A percentile compares a stretch with the other conserved stretches of the same genome.
These are phyloP conservation scores for Adelosebastes latens DNA, from an alignment of 2,797 vertebrate species.

Conservation along the genomic window DNA sequence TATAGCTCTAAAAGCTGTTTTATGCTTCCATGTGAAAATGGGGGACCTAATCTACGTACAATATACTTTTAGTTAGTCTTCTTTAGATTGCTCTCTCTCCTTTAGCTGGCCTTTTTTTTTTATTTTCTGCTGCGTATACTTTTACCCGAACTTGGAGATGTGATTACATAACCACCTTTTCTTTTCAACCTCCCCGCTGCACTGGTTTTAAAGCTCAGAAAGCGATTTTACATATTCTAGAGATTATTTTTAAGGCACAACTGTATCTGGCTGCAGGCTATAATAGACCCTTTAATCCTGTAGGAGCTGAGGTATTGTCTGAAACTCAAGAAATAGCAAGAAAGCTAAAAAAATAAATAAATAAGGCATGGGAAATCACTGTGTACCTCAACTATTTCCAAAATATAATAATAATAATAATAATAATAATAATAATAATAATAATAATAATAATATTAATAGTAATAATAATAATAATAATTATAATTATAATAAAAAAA, in stretches of 20 bases:
- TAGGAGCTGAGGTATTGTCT: conserved; percentile 1
- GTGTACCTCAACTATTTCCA: background rate
- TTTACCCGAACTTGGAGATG: conserved; percentile 26
- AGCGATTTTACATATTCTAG: conserved; percentile 39
- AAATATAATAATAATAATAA: background rate
- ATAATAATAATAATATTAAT: background rate
- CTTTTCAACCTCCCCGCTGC: background rate
- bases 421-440: background rate
- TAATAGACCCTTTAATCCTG: conserved; percentile 42
- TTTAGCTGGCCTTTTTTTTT: conserved; percentile 7
- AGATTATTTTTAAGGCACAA: conserved; percentile 40
- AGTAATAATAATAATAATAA: background rate
- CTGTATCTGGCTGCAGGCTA: conserved; percentile 27
- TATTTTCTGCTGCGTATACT: conserved; percentile 16
- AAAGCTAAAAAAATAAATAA: background rate
- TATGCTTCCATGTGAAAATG: background rate
- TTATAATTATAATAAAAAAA: background rate
- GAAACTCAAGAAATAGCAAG: conserved; percentile 7
- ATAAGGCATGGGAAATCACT: background rate
- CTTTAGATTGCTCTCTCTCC: background rate
- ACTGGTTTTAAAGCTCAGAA: conserved; percentile 15
- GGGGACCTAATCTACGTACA: background rate
- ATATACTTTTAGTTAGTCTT: background rate
- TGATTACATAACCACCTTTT: conserved; percentile 34
- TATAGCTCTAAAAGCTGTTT: background rate